These are phyloP conservation scores for Enteromius thamalakanensis DNA, from an alignment of 2,797 vertebrate genomes.

Conservation along the genomic window DNA sequence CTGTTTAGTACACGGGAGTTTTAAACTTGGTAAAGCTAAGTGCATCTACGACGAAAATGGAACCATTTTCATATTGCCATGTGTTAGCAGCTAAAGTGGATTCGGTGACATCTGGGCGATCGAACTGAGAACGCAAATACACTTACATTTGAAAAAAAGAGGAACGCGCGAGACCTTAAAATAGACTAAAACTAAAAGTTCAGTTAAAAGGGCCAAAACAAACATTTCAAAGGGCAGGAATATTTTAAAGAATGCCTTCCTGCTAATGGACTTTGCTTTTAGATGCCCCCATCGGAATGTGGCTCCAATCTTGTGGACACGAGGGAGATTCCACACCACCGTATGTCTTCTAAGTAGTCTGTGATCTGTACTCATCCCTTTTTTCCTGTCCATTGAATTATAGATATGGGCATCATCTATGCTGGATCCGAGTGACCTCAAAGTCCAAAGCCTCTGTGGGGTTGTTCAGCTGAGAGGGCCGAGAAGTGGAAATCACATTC, in stretches of 20 bases:
- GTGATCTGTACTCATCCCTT: conserved; percentile 61
- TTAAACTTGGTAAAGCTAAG: conserved; percentile 43
- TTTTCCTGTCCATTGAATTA: conserved; percentile 64
- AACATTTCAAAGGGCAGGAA: conserved; percentile 58
- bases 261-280: conserved; percentile 65
- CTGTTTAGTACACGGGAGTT: conserved; percentile 19
- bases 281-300: conserved; percentile 55
- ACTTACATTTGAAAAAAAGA: conserved; percentile 45
- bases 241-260: conserved; percentile 55
- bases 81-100: conserved; percentile 29
- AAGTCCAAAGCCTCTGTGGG: conserved; percentile 55
- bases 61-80: conserved; percentile 35
- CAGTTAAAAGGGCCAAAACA: conserved; percentile 55
- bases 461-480: conserved; percentile 50
- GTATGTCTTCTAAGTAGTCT: conserved; percentile 63
- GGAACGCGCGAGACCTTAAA: conserved; percentile 34
- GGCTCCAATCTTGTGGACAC: conserved; percentile 52
- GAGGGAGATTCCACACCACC: conserved; percentile 51
- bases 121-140: conserved; percentile 28
- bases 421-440: conserved; percentile 57
- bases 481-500: conserved; percentile 58
- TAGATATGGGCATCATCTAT: conserved; percentile 62
- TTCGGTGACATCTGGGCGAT: conserved; percentile 35
- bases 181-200: conserved; percentile 53
- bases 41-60: conserved; percentile 31